These are phyloP conservation scores for Chrysolina haemoptera DNA, from an alignment of 2,888 invertebrate genomes.

Conservation along the genomic window DNA sequence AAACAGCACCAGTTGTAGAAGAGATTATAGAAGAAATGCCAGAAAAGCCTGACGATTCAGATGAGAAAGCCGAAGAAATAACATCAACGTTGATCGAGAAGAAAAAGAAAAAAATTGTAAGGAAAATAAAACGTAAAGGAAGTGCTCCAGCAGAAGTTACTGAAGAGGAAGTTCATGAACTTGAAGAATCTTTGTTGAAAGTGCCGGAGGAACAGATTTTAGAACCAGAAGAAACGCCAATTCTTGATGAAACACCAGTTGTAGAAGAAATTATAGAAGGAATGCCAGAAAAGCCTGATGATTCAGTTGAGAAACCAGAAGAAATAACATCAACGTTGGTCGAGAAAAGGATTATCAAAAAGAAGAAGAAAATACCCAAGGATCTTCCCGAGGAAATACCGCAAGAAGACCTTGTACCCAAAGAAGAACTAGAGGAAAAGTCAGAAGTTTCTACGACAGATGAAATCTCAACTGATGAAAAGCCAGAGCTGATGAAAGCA, in stretches of 20 bases:
- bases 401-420: slow-evolving; percentile 13
- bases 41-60: slow-evolving; percentile 12
- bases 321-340: slow-evolving; percentile 58
- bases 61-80: slow-evolving; percentile 51
- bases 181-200: slow-evolving; percentile 12
- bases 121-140: slow-evolving; percentile 50
- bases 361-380: slow-evolving; percentile 65
- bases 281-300: slow-evolving; percentile 5
- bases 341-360: slow-evolving; percentile 47
- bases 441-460: slow-evolving; percentile 61
- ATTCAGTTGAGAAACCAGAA: slow-evolving; percentile 41
- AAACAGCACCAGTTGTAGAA: slow-evolving; percentile 36
- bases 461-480: slow-evolving; percentile 40
- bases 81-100: slow-evolving; percentile 56
- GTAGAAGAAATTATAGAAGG: slow-evolving; percentile 50
- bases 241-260: slow-evolving; percentile 42
- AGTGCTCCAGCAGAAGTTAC: slow-evolving; percentile 46
- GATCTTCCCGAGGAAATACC: slow-evolving; percentile 50
- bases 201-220: neutral
- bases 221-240: slow-evolving; percentile 39
- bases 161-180: slow-evolving; percentile 28
- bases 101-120: slow-evolving; percentile 58
- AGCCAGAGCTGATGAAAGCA: slow-evolving; percentile 40
- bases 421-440: slow-evolving; percentile 20
- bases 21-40: slow-evolving; percentile 51